Base-by-base conservation (phyloP, 2,113 vertebrate genomes). In the Myrmophylax atrothorax region DNA sequence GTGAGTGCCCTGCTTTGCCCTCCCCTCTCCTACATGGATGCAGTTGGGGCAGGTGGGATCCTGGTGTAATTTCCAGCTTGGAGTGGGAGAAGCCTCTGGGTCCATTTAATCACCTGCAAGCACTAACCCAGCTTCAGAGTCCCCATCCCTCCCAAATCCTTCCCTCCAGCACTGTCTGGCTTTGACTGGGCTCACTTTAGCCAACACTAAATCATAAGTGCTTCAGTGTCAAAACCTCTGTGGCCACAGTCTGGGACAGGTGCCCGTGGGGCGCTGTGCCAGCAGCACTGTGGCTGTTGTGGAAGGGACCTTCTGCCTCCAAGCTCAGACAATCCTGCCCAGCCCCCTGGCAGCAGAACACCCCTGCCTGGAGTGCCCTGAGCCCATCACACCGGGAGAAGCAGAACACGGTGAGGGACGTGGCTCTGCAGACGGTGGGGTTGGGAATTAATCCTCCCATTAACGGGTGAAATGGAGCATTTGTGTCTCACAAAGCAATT, bases 311-410 rank as follows among this genome's bases (percentile, higher is more conserved):
- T 3, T 1, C 6, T 12, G 5, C 67, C 72, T 56, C 25, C 25
- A 67, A 23, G 56, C 37, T 15, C 3, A 4, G 46, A 49, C 37
- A n/a, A 25, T 29, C 25, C 58, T 40, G 47, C 44, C 29, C 2
- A 5, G 10, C 3, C 25, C 29, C 60, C 84, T 3, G 1, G 4
- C 22, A n/a, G 44, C 49, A 37, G 14, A 83, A 5, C 23, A 44
- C 9, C 3, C 1, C 1, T 2, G 1, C 14, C 60, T 7, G 3
- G 12, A 25, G 58, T 5, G 0, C 33, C 47, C 83, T 5, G 4
- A 12, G 10, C 23, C 46, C 9, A 0, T 9, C 82, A 9, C 0
- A 0, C 20, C 1, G 1, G 6, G 25, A 84, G 75, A 23, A n/a
- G 64, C 60, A 47, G 53, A 55, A 53, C 13, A 2, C 33, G 13